These are phyloP conservation scores for Pseudomugil gertrudae DNA, from an alignment of 2,797 vertebrate species.

Conservation along the genomic window DNA sequence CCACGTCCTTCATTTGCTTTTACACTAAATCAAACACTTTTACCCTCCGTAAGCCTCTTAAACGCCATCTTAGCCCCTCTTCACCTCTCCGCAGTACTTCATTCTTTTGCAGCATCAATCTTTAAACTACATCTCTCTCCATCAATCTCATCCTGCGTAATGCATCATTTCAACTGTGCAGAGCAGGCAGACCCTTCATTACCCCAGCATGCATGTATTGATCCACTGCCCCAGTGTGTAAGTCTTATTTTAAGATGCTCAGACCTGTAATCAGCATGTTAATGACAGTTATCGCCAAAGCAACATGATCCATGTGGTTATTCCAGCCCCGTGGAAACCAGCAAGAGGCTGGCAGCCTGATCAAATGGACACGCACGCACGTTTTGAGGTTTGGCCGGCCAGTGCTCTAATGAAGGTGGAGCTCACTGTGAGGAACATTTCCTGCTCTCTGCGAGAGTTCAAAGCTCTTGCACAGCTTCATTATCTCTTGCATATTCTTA, in stretches of 20 bases:
- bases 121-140: constrained; percentile 12
- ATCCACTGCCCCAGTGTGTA: constrained; percentile 70
- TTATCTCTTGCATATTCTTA: neutral
- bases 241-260: constrained; percentile 76
- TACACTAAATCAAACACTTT: constrained; percentile 13
- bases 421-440: constrained; percentile 25
- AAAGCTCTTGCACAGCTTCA: constrained; percentile 10
- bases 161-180: constrained; percentile 54
- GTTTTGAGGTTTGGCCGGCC: neutral
- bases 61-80: neutral
- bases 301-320: constrained; percentile 65
- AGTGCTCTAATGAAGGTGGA: constrained; percentile 46
- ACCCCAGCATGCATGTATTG: constrained; percentile 80
- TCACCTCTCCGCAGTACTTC: neutral
- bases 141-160: constrained; percentile 16
- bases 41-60: too few relatives aligned
- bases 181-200: constrained; percentile 72
- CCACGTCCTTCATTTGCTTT: neutral
- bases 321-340: constrained; percentile 58
- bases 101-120: neutral
- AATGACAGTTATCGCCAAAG: constrained; percentile 80
- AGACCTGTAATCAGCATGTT: constrained; percentile 79
- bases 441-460: constrained; percentile 26
- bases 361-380: constrained; percentile 15
- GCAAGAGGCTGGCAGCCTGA: constrained; percentile 33